Conservation (phyloP, 2,888 invertebrate species). For the Lottia gigantea region DNA sequence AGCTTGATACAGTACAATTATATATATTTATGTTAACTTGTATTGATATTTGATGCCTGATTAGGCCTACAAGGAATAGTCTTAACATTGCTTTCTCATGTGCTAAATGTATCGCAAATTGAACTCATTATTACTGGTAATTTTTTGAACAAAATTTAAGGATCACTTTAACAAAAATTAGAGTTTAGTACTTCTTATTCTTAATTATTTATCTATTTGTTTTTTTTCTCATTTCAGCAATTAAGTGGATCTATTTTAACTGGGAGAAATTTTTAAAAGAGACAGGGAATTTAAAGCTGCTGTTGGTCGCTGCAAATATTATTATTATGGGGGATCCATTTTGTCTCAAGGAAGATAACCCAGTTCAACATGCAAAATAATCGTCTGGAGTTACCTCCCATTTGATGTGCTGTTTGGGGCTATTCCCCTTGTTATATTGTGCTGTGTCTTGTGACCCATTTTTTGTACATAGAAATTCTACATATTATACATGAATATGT, state of each 20-base stretch:
- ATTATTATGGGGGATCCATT: not conserved
- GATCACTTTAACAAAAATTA: no score
- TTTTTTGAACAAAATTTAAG: no score
- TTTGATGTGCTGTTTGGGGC: conserved; percentile 9
- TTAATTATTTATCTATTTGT: no score
- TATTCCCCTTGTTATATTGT: conserved; percentile 10
- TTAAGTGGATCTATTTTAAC: conserved; percentile 18
- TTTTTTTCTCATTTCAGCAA: not conserved
- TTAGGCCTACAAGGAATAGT: no score
- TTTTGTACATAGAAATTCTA: not conserved
- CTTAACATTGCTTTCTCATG: no score
- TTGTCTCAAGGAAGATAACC: conserved; percentile 8
- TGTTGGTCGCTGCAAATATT: not conserved
- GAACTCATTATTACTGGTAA: no score
- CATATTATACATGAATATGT: conserved; percentile 7
- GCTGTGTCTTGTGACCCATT: conserved; percentile 8
- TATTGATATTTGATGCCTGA: no score
- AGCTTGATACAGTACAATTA: no score
- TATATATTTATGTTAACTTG: no score
- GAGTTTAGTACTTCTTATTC: no score
- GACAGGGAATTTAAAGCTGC: conserved; percentile 8
- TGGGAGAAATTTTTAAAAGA: conserved; percentile 19
- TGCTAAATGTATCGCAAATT: no score
- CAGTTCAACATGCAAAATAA: conserved; percentile 6
- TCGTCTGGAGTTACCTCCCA: conserved; percentile 8